Conservation (phyloP, 2,888 invertebrate genomes). For the Drosophila mulleri region DNA sequence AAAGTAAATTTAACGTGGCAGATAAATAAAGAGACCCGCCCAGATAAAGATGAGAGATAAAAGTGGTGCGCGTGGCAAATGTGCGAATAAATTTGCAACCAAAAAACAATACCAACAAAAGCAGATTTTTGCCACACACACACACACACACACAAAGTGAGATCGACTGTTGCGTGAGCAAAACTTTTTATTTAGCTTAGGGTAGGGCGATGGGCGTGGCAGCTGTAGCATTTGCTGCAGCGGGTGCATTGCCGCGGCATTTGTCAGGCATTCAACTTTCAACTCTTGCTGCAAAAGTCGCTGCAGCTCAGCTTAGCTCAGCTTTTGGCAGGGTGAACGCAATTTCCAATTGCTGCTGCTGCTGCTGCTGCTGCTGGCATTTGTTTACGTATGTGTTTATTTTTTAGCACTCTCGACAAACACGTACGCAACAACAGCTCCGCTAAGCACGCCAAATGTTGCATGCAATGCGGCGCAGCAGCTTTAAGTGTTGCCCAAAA, state of each 20-base stretch:
- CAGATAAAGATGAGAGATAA: constrained; percentile 65
- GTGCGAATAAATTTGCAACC: constrained; percentile 77
- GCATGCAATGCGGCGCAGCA: constrained; percentile 43
- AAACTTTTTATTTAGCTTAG: constrained; percentile 52
- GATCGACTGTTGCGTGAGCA: constrained; percentile 69
- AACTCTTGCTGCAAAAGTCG: constrained; percentile 70
- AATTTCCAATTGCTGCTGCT: constrained; percentile 36
- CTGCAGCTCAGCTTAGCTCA: constrained; percentile 6
- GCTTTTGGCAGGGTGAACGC: constrained; percentile 12
- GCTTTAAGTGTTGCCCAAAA: constrained; percentile 26
- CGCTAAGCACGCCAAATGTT: constrained; percentile 53
- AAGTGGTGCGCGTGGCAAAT: constrained; percentile 65
- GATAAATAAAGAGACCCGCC: constrained; percentile 81
- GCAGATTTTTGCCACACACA: constrained; percentile 10
- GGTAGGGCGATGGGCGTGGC: not conserved
- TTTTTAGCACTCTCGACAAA: constrained; percentile 29
- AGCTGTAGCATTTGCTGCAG: constrained; percentile 10
- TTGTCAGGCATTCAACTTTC: constrained; percentile 83
- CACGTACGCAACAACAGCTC: constrained; percentile 41
- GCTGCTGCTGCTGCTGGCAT: constrained; percentile 14
- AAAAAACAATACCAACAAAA: constrained; percentile 70
- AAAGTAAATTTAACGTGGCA: constrained; percentile 81
- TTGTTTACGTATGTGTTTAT: constrained; percentile 30
- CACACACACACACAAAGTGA: constrained; percentile 22
- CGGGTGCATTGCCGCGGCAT: constrained; percentile 78